phyloP scores from a whole-genome alignment of 2,797 vertebrate species.

The Salarias fasciatus region DNA sequence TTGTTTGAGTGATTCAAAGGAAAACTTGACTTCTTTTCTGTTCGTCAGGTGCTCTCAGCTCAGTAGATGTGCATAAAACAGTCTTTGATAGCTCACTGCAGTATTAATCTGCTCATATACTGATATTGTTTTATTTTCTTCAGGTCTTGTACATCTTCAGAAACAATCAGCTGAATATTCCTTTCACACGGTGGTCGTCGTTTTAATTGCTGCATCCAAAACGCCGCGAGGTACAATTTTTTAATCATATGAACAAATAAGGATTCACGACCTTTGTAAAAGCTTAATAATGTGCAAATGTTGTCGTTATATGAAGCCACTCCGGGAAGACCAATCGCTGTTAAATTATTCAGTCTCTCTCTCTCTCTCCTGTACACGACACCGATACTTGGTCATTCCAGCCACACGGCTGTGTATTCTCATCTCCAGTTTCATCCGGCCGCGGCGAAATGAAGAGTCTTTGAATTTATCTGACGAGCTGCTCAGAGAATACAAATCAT shows the following conservation, averaged over 20 bases:
- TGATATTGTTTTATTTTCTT: too few relatives aligned
- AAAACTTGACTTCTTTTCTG: too few relatives aligned
- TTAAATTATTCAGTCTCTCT: conserved; percentile 75
- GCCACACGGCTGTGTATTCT: conserved; percentile 47
- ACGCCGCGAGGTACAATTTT: conserved; percentile 1
- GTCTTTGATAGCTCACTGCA: too few relatives aligned
- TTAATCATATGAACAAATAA: conserved; percentile 17
- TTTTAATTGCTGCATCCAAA: conserved; percentile 9
- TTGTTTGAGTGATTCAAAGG: too few relatives aligned
- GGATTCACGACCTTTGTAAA: conserved; percentile 4
- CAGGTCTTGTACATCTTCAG: too few relatives aligned
- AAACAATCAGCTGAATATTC: neutral
- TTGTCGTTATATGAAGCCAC: conserved; percentile 62
- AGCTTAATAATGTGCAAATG: conserved; percentile 64
- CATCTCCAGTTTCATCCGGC: conserved; percentile 59
- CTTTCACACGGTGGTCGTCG: neutral
- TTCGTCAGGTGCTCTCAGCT: too few relatives aligned
- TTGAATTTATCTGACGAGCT: conserved; percentile 47
- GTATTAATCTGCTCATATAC: too few relatives aligned
- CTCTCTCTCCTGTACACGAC: conserved; percentile 46
- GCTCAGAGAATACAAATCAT: conserved; percentile 66
- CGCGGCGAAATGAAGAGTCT: conserved; percentile 49
- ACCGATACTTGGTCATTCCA: conserved; percentile 57
- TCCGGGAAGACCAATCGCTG: conserved; percentile 47
- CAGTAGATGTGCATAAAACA: too few relatives aligned